Base-by-base conservation (phyloP, 2,797 vertebrate species). In the Botia kubotai region DNA sequence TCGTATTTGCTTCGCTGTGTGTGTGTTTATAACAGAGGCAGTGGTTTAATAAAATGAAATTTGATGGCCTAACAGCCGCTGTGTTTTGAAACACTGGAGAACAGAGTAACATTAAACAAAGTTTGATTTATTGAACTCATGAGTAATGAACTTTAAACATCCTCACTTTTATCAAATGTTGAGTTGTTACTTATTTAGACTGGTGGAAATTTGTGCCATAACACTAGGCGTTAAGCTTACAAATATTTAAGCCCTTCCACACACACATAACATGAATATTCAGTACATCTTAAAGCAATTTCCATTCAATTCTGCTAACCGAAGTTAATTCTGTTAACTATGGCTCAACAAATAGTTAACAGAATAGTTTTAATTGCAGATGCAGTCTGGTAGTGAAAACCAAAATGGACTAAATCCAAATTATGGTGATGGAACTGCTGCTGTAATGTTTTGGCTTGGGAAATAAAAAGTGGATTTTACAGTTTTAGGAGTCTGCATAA, bases 1-100 rank as follows among this genome's bases (percentile, higher is more conserved):
- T 93, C 92, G 93, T 58, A 2, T 81, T 79, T 86, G 82, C 75
- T 87, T 13, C 80, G 43, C 6, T n/a, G 53, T 23, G 72, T 65
- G 13, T 33, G 33, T 43, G 52, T 68, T 66, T 3, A 66, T 52
- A 43, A 75, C 74, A 53, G 53, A 55, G 23, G 36, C 39, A n/a
- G 48, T 52, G 69, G 72, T 75, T 33, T 43, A 43, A 72, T 77
- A 53, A 39, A 52, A n/a, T 36, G 14, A 74, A 78, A 82, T 80
- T 67, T 75, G 67, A 79, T 63, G 58, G 71, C 74, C n/a, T 71
- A 23, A 79, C 26, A 65, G 17, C 17, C 23, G 33, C 26, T 2
- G 26, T 81, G 83, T 85, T 85, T 81, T 83, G 77, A 81, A 65
- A 79, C 57, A 33, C 46, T 79, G 58, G 52, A 79, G 82, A 83